Evolutionary conservation across 2,888 invertebrate genomes (phyloP).

Genomic region (Galeopsomyia nigrocyanea): DNA sequence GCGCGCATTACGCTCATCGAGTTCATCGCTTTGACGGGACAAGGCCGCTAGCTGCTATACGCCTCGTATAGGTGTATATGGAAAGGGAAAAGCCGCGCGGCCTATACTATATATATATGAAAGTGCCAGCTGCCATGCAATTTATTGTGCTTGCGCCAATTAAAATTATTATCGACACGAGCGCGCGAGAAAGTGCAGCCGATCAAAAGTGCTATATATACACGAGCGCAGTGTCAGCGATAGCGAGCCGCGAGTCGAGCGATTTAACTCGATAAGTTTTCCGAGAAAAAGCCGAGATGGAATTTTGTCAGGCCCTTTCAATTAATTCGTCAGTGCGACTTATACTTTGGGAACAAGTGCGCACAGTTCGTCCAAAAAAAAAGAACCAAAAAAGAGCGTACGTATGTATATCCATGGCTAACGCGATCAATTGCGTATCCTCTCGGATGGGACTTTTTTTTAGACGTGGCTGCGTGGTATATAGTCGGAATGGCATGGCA

Average conservation of each 20-base stretch:
- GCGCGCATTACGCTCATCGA: constrained; percentile 36
- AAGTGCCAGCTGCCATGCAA: no score
- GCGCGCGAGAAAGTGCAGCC: constrained; percentile 1
- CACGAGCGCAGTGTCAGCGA: background rate
- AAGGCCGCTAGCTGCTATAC: constrained; percentile 29
- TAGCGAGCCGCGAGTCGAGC: background rate
- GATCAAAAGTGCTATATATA: background rate
- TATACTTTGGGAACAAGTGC: no score
- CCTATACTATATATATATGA: background rate
- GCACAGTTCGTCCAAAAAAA: no score
- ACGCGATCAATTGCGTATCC: no score
- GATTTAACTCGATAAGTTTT: constrained; percentile 7
- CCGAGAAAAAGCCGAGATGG: constrained; percentile 31
- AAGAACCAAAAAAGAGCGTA: no score
- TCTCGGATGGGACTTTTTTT: no score
- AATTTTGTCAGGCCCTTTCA: constrained; percentile 23
- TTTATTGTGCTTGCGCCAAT: no score
- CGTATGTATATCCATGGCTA: no score
- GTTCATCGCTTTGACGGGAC: constrained; percentile 40
- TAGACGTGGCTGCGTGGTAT: no score
- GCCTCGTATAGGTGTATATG: no score
- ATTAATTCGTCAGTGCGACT: constrained; percentile 19
- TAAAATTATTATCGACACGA: no score
- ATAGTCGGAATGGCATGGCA: no score
- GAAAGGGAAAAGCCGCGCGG: constrained; percentile 29